Evolutionary conservation across 2,797 vertebrate genomes (phyloP).

Genomic region (Amblyraja radiata): DNA sequence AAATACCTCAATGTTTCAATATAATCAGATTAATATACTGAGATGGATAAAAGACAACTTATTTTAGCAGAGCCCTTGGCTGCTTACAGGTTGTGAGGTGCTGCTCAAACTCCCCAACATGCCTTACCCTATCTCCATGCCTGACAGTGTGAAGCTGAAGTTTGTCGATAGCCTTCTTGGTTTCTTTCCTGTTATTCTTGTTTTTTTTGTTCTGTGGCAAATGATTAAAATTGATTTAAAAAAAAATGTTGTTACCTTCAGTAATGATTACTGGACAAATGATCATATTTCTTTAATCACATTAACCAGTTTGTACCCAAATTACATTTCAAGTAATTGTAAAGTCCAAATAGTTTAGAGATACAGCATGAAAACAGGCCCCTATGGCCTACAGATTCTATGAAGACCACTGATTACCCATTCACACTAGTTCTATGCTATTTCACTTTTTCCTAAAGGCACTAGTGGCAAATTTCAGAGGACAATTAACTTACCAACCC

Average conservation of each 20-base stretch:
- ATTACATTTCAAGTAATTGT: neutral
- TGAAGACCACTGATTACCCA: too few species aligned
- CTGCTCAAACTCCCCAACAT: neutral
- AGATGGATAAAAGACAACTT: neutral
- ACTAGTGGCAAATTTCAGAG: too few species aligned
- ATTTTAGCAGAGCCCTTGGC: neutral
- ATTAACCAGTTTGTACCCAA: neutral
- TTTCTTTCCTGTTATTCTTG: slow-evolving; percentile 64
- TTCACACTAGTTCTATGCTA: too few species aligned
- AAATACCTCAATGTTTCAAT: neutral
- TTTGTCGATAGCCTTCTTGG: slow-evolving; percentile 62
- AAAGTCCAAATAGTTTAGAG: neutral
- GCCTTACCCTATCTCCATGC: slow-evolving; percentile 63
- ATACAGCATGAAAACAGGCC: too few species aligned
- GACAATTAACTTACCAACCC: too few species aligned
- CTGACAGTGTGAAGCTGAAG: slow-evolving; percentile 65
- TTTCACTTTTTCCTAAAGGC: too few species aligned
- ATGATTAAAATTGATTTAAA: neutral
- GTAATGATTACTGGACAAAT: neutral
- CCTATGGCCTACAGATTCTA: too few species aligned
- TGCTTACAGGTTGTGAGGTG: neutral
- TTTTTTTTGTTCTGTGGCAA: slow-evolving; percentile 25
- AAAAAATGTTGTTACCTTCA: too few species aligned
- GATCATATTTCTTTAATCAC: neutral
- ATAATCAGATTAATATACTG: neutral